phyloP scores from a whole-genome alignment of 2,888 invertebrate genomes.

The Gryllus longicercus region DNA sequence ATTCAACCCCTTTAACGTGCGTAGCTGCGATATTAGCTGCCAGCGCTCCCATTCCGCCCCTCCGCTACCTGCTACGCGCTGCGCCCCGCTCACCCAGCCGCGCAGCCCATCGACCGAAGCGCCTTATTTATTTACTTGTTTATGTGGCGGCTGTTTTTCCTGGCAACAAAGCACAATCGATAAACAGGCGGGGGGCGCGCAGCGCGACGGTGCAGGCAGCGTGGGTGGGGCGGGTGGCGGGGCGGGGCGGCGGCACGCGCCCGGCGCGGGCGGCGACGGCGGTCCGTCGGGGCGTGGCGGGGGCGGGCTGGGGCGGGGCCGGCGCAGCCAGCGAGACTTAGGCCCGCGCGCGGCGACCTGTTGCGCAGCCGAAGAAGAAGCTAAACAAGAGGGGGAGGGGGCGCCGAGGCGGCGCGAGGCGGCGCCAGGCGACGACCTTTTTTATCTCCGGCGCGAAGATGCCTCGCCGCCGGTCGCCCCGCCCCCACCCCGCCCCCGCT shows the following conservation, averaged over 20 bases:
- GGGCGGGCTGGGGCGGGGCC: slow-evolving; percentile 6
- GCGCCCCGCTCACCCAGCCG: too few species aligned
- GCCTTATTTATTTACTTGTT: slow-evolving; percentile 17
- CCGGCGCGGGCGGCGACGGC: neutral
- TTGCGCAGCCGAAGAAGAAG: neutral
- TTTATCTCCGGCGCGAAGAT: neutral
- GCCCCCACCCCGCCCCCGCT: neutral
- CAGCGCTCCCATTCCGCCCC: neutral
- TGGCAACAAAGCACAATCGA: slow-evolving; percentile 17
- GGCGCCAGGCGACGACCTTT: neutral
- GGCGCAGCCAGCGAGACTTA: neutral
- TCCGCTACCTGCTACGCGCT: neutral
- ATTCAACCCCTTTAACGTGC: too few species aligned
- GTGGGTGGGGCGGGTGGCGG: neutral
- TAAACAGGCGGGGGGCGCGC: neutral
- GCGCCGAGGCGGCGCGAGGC: neutral
- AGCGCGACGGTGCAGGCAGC: neutral
- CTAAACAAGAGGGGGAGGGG: slow-evolving; percentile 3
- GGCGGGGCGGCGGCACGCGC: neutral
- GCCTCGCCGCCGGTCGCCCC: neutral
- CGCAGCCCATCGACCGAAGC: neutral
- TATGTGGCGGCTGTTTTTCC: slow-evolving; percentile 3
- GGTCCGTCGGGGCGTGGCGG: neutral
- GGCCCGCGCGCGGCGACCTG: slow-evolving; percentile 18
- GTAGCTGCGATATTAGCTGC: neutral